A percentile compares a stretch with the other conserved stretches of the same genome.
Conservation (phyloP, 2,113 vertebrate species). For the Neodon shergylaensis region DNA sequence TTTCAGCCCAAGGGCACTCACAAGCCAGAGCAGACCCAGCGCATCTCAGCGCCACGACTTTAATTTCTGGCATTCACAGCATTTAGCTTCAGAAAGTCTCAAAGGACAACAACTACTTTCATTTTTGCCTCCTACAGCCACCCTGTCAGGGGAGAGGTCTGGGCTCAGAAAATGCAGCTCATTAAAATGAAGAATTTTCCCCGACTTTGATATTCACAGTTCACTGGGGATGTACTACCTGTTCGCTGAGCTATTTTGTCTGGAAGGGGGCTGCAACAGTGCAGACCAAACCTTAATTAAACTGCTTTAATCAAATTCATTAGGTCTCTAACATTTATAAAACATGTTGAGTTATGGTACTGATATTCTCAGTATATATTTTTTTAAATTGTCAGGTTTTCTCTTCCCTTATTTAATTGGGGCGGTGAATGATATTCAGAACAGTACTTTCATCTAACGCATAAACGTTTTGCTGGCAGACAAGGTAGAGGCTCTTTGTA, state of each 20-base stretch:
- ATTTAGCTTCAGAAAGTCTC: constrained; percentile 72
- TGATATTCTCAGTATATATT: constrained; percentile 45
- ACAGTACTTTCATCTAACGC: constrained; percentile 61
- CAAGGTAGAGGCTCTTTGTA: constrained; percentile 24
- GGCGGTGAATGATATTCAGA: constrained; percentile 27
- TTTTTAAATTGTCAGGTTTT: constrained; percentile 57
- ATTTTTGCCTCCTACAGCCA: constrained; percentile 76
- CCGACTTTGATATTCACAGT: constrained; percentile 73
- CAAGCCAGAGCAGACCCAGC: constrained; percentile 58
- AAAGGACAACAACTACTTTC: constrained; percentile 74
- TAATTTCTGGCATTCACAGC: constrained; percentile 70
- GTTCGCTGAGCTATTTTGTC: constrained; percentile 68
- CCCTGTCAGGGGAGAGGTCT: constrained; percentile 63
- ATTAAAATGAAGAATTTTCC: constrained; percentile 79
- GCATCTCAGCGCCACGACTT: constrained; percentile 35
- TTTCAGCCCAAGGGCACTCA: constrained; percentile 71
- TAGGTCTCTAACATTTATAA: constrained; percentile 69
- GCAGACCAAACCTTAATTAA: constrained; percentile 71
- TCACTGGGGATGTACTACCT: constrained; percentile 73
- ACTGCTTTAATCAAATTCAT: constrained; percentile 72
- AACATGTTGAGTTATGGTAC: constrained; percentile 57
- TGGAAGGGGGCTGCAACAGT: constrained; percentile 66
- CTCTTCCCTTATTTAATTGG: constrained; percentile 69
- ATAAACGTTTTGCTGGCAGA: background rate
- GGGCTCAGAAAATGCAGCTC: constrained; percentile 73